Evolutionary conservation across 2,113 vertebrate species (phyloP).

Genomic region (Daphoenositta chrysoptera): DNA sequence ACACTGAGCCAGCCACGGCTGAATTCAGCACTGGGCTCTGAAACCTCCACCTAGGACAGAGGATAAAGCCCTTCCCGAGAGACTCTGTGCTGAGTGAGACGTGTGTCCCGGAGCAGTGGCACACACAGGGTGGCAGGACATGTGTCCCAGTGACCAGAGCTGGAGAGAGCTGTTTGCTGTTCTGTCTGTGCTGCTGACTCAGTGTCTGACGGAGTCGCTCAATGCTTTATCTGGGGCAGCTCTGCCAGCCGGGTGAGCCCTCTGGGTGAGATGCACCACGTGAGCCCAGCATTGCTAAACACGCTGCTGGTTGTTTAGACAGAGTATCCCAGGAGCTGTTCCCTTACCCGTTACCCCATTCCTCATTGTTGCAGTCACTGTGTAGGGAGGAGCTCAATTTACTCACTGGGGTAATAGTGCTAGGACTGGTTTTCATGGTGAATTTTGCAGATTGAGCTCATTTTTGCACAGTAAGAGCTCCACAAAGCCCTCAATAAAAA

Average conservation of each 20-base stretch:
- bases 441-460: background rate
- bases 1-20: background rate
- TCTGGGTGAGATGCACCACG: background rate
- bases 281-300: background rate
- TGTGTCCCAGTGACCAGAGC: background rate
- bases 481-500: background rate
- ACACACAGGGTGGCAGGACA: background rate
- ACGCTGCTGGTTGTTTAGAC: background rate
- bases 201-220: background rate
- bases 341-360: background rate
- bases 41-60: background rate
- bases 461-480: background rate
- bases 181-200: background rate
- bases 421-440: background rate
- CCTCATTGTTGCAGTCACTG: background rate
- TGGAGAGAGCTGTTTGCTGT: background rate
- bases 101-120: rapidly evolving
- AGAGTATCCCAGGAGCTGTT: background rate
- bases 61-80: background rate
- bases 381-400: background rate
- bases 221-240: background rate
- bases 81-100: background rate
- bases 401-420: background rate
- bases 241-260: background rate
- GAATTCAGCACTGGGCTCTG: background rate